phyloP scores from a whole-genome alignment of 2,888 invertebrate species.

The Mystacides longicornis region DNA sequence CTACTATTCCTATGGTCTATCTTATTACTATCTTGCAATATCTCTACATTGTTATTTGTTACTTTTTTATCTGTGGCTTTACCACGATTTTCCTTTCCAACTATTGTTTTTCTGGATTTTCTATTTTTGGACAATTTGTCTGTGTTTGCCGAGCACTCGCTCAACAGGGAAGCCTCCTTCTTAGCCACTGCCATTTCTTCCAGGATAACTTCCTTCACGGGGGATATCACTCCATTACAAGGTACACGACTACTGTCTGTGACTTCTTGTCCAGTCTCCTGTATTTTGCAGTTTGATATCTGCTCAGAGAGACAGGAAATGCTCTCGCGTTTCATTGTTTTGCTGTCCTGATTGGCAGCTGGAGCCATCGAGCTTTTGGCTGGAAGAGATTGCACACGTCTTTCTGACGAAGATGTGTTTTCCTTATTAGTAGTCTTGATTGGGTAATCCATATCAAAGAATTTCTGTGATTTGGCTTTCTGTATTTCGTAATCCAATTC shows the following conservation, averaged over 20 bases:
- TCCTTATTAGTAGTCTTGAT: conserved; percentile 28
- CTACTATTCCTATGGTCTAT: background rate
- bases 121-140: conserved; percentile 21
- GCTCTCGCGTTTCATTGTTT: conserved; percentile 10
- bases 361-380: conserved; percentile 18
- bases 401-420: conserved; percentile 22
- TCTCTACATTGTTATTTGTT: background rate
- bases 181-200: conserved; percentile 13
- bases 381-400: conserved; percentile 22
- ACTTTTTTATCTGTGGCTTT: conserved; percentile 33
- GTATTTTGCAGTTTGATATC: conserved; percentile 14
- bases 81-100: conserved; percentile 28
- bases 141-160: conserved; percentile 2
- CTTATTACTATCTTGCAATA: background rate
- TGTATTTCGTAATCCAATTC: conserved; percentile 63
- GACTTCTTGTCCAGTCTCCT: conserved; percentile 11
- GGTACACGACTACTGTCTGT: background rate
- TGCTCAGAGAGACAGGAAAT: conserved; percentile 16
- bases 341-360: conserved; percentile 8
- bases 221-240: conserved; percentile 8
- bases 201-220: conserved; percentile 13
- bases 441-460: conserved; percentile 37
- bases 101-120: conserved; percentile 28
- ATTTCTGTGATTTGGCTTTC: conserved; percentile 51
- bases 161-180: conserved; percentile 2